Evolutionary conservation across 2,113 vertebrate genomes (phyloP).

Genomic region (Gnathonemus echidnorhynchus): DNA sequence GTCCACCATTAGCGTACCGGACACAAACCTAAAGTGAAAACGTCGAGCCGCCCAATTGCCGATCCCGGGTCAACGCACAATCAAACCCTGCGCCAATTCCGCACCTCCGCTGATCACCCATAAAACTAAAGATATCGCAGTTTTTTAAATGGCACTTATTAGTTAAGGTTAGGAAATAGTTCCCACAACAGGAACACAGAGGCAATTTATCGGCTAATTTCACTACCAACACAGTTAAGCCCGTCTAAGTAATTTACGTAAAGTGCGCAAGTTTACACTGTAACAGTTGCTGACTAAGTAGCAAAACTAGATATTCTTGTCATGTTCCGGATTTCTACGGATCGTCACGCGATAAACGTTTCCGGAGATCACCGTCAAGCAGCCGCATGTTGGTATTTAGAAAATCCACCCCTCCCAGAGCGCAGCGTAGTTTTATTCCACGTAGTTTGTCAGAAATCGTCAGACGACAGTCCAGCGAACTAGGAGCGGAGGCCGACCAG

Average conservation of each 20-base stretch:
- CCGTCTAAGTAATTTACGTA: not conserved
- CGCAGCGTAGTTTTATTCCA: conserved; percentile 2
- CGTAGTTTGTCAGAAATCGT: conserved; percentile 15
- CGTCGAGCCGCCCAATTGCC: not conserved
- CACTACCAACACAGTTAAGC: not conserved
- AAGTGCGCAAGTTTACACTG: not conserved
- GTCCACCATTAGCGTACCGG: conserved; percentile 3
- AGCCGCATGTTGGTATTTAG: not conserved
- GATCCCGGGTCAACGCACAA: not conserved
- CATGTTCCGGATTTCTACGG: too few relatives aligned
- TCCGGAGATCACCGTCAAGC: not conserved
- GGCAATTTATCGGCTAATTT: not conserved
- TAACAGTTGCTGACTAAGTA: not conserved
- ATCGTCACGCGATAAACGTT: not conserved
- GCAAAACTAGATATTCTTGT: not conserved
- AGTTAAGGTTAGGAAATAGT: not conserved
- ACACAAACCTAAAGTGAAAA: not conserved
- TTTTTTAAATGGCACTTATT: not conserved
- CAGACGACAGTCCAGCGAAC: not conserved
- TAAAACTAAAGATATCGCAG: not conserved
- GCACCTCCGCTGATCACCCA: not conserved
- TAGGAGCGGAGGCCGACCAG: not conserved
- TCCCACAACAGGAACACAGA: not conserved
- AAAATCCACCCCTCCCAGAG: not conserved
- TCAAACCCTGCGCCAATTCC: not conserved